phyloP scores from a whole-genome alignment of 2,888 invertebrate genomes.

The Holacanthella duospinosa region DNA sequence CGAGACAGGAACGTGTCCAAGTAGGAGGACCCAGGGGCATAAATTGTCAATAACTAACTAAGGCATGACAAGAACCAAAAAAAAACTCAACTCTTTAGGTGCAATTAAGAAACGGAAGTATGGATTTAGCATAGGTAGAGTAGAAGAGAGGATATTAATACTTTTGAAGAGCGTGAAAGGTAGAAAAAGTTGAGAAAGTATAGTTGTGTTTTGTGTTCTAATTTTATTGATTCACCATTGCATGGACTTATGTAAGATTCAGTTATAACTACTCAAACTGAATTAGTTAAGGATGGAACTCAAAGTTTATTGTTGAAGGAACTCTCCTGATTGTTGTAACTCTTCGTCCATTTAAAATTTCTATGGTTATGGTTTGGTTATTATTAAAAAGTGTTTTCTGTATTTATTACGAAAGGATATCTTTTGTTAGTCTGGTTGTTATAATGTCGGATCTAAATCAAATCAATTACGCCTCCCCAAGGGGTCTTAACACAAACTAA shows the following conservation, averaged over 20 bases:
- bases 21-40: background rate
- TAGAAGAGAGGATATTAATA: too few species aligned
- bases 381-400: too few species aligned
- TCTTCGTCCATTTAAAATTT: too few species aligned
- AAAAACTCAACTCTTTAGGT: too few species aligned
- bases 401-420: too few species aligned
- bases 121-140: background rate
- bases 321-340: too few species aligned
- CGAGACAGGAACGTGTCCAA: background rate
- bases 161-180: background rate
- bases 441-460: conserved; percentile 34
- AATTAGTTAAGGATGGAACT: background rate
- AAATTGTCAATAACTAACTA: background rate
- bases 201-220: background rate
- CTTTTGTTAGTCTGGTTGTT: conserved; percentile 35
- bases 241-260: background rate
- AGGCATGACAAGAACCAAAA: background rate
- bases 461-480: conserved; percentile 37
- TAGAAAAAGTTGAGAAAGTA: background rate
- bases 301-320: too few species aligned
- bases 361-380: too few species aligned
- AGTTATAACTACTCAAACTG: too few species aligned
- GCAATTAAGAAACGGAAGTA: conserved; percentile 10
- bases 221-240: background rate
- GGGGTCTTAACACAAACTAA: conserved; percentile 25